A percentile compares a stretch with the other conserved stretches of the same genome.
Conservation (phyloP, 2,113 vertebrate species). For the Noctilio leporinus region DNA sequence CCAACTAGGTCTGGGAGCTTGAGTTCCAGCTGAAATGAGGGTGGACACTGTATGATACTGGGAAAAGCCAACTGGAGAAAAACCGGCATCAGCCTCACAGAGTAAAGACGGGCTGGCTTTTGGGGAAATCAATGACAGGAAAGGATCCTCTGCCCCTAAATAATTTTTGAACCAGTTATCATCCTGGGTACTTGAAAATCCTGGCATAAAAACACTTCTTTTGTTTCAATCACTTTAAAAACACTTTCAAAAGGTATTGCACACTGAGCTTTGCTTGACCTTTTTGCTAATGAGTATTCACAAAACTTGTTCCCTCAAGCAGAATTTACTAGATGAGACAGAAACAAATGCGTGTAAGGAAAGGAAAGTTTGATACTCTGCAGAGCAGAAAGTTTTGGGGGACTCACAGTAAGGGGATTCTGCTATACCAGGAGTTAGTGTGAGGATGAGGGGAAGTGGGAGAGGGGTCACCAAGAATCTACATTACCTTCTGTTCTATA, state of each 20-base stretch:
- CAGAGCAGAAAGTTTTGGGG: neutral
- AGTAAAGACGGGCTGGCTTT: neutral
- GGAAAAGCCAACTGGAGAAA: neutral
- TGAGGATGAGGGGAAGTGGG: accelerated
- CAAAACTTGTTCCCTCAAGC: neutral
- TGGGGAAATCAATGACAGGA: neutral
- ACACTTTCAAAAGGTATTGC: neutral
- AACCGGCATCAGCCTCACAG: neutral
- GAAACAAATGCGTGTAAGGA: neutral
- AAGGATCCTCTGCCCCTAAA: neutral
- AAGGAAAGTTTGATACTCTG: neutral
- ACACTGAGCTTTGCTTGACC: neutral
- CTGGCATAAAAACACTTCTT: neutral
- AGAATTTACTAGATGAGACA: neutral
- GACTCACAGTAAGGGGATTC: neutral
- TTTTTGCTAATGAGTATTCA: neutral
- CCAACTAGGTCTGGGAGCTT: neutral
- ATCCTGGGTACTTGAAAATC: neutral
- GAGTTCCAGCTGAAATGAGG: neutral
- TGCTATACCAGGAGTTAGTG: neutral
- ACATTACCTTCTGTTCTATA: neutral
- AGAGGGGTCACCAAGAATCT: neutral
- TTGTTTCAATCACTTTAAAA: neutral
- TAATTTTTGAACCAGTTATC: neutral
- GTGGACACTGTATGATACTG: accelerated